A percentile compares a stretch with the other conserved stretches of the same genome.
These are phyloP conservation scores for Decapterus maruadsi DNA, from an alignment of 2,797 vertebrate species.

Conservation along the genomic window DNA sequence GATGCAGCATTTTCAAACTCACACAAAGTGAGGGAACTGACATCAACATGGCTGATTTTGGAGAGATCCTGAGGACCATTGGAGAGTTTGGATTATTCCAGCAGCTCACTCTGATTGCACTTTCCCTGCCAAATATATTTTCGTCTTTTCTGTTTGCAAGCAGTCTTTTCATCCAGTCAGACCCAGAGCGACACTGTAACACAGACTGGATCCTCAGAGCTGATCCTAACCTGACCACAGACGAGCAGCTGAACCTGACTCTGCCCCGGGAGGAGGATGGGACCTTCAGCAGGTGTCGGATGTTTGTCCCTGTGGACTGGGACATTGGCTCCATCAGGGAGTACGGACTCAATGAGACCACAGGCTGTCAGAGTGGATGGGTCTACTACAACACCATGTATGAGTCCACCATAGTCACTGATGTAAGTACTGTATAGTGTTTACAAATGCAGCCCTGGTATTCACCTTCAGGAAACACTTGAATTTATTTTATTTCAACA, in stretches of 20 bases:
- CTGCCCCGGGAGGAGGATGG: slow-evolving; percentile 79
- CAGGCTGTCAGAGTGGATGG: slow-evolving; percentile 86
- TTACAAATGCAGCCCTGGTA: too few species aligned
- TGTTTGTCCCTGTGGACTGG: slow-evolving; percentile 86
- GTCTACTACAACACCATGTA: slow-evolving; percentile 79
- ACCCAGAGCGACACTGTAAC: slow-evolving; percentile 83
- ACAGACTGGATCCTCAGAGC: slow-evolving; percentile 86
- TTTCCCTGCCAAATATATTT: slow-evolving; percentile 76
- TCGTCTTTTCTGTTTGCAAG: slow-evolving; percentile 82
- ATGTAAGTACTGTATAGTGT: slow-evolving; percentile 85
- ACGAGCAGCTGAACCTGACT: slow-evolving; percentile 86
- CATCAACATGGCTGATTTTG: slow-evolving; percentile 78
- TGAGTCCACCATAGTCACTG: slow-evolving; percentile 78
- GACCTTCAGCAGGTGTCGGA: slow-evolving; percentile 84
- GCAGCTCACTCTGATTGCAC: slow-evolving; percentile 75
- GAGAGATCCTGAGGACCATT: slow-evolving; percentile 78
- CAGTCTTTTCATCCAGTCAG: slow-evolving; percentile 83
- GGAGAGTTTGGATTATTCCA: slow-evolving; percentile 89
- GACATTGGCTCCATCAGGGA: slow-evolving; percentile 79
- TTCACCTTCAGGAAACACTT: too few species aligned
- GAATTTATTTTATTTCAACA: too few species aligned
- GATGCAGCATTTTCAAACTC: slow-evolving; percentile 5
- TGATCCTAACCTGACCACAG: slow-evolving; percentile 79
- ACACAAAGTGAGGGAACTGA: not conserved
- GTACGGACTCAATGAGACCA: slow-evolving; percentile 81